Evolutionary conservation across 2,888 invertebrate genomes (phyloP).

Genomic region (Byasa hedistus): DNA sequence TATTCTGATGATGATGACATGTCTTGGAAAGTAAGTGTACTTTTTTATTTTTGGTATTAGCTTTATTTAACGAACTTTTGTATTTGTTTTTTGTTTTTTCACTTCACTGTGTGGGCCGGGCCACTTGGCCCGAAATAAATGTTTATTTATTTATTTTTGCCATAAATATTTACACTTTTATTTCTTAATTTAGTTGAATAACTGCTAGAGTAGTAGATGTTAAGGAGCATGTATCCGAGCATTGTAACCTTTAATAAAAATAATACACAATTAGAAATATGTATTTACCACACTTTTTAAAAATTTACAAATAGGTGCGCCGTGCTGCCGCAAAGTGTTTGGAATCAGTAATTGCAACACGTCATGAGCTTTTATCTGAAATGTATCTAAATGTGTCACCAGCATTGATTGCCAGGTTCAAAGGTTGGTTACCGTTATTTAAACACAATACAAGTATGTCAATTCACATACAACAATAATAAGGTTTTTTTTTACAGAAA

Average conservation of each 20-base stretch:
- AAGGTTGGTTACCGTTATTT: constrained; percentile 79
- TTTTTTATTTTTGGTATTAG: not conserved
- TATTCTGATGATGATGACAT: constrained; percentile 99
- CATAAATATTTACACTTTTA: not conserved
- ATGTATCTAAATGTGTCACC: constrained; percentile 95
- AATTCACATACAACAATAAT: not conserved
- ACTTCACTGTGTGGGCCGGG: too few species aligned
- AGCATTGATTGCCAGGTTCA: constrained; percentile 94
- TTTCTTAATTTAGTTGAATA: not conserved
- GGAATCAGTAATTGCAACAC: constrained; percentile 95
- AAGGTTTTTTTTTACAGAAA: constrained; percentile 79
- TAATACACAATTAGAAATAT: not conserved
- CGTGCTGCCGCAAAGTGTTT: constrained; percentile 98
- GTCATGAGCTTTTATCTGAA: constrained; percentile 93
- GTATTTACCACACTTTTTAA: not conserved
- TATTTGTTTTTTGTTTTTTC: too few species aligned
- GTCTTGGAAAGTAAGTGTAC: constrained; percentile 92
- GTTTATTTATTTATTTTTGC: too few species aligned
- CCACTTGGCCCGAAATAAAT: too few species aligned
- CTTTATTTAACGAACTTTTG: not conserved
- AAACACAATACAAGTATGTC: not conserved
- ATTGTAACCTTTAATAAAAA: not conserved
- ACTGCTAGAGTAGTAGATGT: not conserved
- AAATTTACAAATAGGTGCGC: constrained; percentile 79
- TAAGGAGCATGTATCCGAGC: too few species aligned